A percentile compares a stretch with the other conserved stretches of the same genome.
Evolutionary conservation across 1,140 invertebrate species (phyloP).

Genomic region (Teleopsis dalmanni): DNA sequence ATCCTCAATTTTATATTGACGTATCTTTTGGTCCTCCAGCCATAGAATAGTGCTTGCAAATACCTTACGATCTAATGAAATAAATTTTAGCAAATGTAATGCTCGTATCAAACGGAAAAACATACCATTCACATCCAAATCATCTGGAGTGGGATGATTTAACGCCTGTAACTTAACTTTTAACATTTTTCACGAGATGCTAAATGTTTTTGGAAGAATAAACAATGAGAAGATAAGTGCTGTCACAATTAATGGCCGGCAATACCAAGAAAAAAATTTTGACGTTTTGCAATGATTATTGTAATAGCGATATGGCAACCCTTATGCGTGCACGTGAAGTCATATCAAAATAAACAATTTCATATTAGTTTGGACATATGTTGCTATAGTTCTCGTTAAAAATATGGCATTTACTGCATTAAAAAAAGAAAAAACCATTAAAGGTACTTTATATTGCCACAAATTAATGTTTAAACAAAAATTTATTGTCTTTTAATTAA

Average conservation of each 20-base stretch:
- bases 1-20: constrained; percentile 79
- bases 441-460: background rate
- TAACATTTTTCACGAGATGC: constrained; percentile 50
- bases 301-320: background rate
- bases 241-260: too few relatives aligned
- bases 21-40: constrained; percentile 92
- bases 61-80: constrained; percentile 62
- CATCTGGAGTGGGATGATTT: constrained; percentile 56
- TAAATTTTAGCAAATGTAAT: constrained; percentile 5
- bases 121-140: constrained; percentile 14
- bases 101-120: background rate
- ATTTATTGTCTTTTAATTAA: too few relatives aligned
- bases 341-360: background rate
- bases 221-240: too few relatives aligned
- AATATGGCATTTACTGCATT: too few relatives aligned
- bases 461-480: background rate
- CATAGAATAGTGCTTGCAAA: constrained; percentile 76
- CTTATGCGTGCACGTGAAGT: background rate
- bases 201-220: too few relatives aligned
- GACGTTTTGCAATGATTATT: background rate
- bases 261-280: background rate
- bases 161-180: constrained; percentile 66
- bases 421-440: too few relatives aligned
- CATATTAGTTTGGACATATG: too few relatives aligned
- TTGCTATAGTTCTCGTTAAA: too few relatives aligned